A percentile compares a stretch with the other conserved stretches of the same genome.
Evolutionary conservation across 2,113 vertebrate species (phyloP).

Genomic region (Ceyx cyanopectus): DNA sequence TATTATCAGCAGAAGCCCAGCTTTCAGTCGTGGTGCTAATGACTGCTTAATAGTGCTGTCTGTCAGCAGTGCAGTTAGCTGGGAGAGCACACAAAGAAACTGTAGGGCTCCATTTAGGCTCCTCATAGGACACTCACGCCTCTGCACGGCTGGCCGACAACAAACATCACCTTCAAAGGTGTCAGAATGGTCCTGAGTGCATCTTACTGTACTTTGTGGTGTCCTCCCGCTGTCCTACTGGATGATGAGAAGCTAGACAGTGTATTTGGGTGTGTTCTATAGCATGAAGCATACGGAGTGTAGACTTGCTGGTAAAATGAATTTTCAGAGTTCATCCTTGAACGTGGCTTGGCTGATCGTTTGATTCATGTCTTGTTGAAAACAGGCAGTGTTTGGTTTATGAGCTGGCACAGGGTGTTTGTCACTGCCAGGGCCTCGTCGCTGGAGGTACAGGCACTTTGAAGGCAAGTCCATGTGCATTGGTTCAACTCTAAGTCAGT

Average conservation of each 20-base stretch:
- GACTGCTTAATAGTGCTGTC: constrained; percentile 78
- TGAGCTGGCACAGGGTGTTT: not conserved
- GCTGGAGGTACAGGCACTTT: not conserved
- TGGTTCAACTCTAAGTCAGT: not conserved
- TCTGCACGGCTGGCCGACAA: constrained; percentile 6
- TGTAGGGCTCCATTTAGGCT: constrained; percentile 14
- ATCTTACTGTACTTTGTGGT: not conserved
- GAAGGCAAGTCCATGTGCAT: not conserved
- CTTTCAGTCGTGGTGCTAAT: constrained; percentile 72
- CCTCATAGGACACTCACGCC: not conserved
- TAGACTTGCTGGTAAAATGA: not conserved
- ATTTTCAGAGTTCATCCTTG: not conserved
- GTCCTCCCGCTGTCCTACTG: not conserved
- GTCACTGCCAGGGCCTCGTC: not conserved
- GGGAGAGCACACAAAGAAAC: constrained; percentile 66
- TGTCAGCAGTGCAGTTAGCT: constrained; percentile 71
- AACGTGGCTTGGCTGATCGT: not conserved
- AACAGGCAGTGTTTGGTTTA: not conserved
- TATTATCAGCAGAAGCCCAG: constrained; percentile 66
- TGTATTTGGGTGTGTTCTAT: not conserved
- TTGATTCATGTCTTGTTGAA: not conserved
- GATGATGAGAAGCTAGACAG: not conserved
- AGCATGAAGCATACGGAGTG: not conserved
- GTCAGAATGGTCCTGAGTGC: not conserved
- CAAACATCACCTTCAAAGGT: constrained; percentile 30